Base-by-base conservation (phyloP, 2,113 vertebrate species). In the Antigone vipio region DNA sequence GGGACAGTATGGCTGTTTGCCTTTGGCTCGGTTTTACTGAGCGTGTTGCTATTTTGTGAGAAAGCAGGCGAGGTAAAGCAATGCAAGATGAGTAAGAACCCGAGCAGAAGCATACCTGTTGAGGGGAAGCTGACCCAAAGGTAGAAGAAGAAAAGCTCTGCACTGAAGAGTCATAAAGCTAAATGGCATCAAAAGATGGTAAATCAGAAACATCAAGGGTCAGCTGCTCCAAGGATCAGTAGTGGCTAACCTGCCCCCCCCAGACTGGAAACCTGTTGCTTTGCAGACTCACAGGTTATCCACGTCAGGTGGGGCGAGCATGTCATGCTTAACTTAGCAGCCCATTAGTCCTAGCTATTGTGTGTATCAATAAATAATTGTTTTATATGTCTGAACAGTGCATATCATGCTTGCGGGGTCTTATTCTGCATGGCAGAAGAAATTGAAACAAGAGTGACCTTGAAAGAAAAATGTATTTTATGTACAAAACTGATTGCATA, bases 331-430 rank as follows among this genome's bases (percentile, higher is more conserved):
- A 44, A 52, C 3, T 34, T 55, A 64, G 30, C 11, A 49, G 11
- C 6, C 11, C 5, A 10, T 38, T 78, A 67, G 8, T 29, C 21
- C 24, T 27, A 32, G 15, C 6, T 63, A 12, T 15, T 58, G 8
- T 13, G 38, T 56, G 9, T 47, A 44, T 42, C 13, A 42, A 40
- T 12, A 62, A 76, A 88, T 60, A 35, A 26, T 50, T 63, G 6
- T 1, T 89, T 52, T 67, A 5, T 59, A 27, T 56, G 8, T 6
- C 12, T 63, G 30, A 84, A 67, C 0, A 0, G 11, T 22, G 9
- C 2, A 10, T 63, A 45, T 14, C 30, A 26, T 38, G 6, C 2
- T n/a, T 5, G 1, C 0, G 1, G 3, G 16, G 7, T 20, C 4
- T 47, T 3, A 3, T 8, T 42, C 23, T 67, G 5, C 5, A 9